A percentile compares a stretch with the other conserved stretches of the same genome.
phyloP scores from a whole-genome alignment of 2,113 vertebrate species.

The Choloepus hoffmanni region DNA sequence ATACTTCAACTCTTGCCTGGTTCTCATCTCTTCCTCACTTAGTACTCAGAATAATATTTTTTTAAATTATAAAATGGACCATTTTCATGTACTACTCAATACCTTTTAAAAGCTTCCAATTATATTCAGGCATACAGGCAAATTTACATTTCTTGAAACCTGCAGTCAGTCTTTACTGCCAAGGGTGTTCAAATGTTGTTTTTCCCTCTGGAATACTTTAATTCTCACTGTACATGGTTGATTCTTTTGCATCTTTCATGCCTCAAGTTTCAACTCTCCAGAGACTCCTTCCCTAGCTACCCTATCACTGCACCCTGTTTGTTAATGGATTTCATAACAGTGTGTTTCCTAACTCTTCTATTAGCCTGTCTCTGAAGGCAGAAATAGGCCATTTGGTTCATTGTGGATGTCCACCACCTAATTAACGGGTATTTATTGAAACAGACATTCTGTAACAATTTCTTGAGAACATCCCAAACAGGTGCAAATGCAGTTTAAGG shows the following conservation, averaged over 20 bases:
- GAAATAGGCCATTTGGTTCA: neutral
- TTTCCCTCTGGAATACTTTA: neutral
- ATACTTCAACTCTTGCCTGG: neutral
- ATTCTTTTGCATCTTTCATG: neutral
- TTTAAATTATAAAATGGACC: neutral
- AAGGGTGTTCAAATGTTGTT: neutral
- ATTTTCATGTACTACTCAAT: neutral
- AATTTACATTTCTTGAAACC: neutral
- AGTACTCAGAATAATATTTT: neutral
- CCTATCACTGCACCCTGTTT: neutral
- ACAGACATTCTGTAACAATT: neutral
- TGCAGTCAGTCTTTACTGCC: neutral
- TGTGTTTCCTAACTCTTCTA: neutral
- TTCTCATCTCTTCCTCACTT: neutral
- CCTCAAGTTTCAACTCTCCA: neutral
- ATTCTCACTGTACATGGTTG: neutral
- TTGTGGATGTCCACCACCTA: neutral
- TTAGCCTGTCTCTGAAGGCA: neutral
- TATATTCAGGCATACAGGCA: neutral
- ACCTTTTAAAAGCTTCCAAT: neutral
- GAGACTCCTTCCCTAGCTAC: neutral
- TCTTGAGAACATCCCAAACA: neutral
- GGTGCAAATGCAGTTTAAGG: neutral
- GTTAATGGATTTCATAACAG: neutral
- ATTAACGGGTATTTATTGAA: neutral